These are phyloP conservation scores for Drosophila trichaetosa DNA, from an alignment of 2,888 invertebrate genomes.

Conservation along the genomic window DNA sequence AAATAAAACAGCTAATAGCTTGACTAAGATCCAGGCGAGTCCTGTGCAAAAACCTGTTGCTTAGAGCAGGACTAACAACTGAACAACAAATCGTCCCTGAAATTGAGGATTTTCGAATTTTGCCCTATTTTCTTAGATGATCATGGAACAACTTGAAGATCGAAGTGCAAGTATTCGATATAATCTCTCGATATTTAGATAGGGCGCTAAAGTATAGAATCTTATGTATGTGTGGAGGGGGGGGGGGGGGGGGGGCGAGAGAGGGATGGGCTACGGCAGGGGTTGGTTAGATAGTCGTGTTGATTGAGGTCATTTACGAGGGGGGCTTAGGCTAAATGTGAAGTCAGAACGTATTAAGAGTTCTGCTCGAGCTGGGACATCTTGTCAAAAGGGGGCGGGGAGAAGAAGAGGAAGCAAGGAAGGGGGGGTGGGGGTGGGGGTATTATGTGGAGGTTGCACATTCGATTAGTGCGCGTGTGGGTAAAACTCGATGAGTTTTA, in stretches of 20 bases:
- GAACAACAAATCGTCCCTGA: neutral
- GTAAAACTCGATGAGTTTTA: slow-evolving; percentile 81
- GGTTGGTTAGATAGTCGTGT: slow-evolving; percentile 45
- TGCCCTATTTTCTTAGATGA: too few species aligned
- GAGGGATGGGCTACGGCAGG: neutral
- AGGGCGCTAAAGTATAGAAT: neutral
- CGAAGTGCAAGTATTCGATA: neutral
- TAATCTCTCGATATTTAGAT: neutral
- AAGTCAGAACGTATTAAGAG: slow-evolving; percentile 76
- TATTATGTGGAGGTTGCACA: slow-evolving; percentile 25
- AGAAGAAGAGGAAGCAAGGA: neutral
- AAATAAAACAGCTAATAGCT: neutral
- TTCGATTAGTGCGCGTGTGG: slow-evolving; percentile 70
- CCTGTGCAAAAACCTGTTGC: neutral
- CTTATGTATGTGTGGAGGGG: neutral
- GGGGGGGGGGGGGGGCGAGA: neutral
- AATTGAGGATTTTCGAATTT: neutral
- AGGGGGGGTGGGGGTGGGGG: neutral
- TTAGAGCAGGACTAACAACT: neutral
- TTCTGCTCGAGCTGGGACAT: slow-evolving; percentile 44
- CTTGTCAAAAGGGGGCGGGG: slow-evolving; percentile 21
- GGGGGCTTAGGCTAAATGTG: slow-evolving; percentile 57
- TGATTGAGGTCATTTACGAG: slow-evolving; percentile 83
- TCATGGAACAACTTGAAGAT: neutral
- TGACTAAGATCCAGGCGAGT: neutral